phyloP scores from a whole-genome alignment of 2,888 invertebrate species.

The Globia sparganii region DNA sequence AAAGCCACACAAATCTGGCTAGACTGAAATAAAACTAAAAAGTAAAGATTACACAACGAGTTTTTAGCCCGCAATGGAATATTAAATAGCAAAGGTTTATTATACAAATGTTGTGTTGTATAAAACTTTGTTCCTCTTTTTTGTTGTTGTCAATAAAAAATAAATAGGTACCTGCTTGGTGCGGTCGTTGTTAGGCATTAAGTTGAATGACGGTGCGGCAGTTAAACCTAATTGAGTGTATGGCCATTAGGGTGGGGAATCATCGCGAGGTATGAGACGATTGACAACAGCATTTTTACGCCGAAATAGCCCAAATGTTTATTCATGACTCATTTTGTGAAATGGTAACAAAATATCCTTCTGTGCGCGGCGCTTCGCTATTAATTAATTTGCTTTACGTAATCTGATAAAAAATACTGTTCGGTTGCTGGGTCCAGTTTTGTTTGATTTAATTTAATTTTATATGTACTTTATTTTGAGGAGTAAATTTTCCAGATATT shows the following conservation, averaged over 20 bases:
- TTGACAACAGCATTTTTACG: conserved; percentile 68
- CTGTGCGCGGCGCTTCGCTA: conserved; percentile 13
- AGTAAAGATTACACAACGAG: conserved; percentile 48
- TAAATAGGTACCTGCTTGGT: conserved; percentile 83
- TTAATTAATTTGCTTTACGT: conserved; percentile 56
- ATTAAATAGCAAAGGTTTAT: conserved; percentile 59
- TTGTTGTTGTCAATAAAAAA: conserved; percentile 83
- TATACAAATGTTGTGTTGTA: conserved; percentile 51
- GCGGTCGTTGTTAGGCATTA: conserved; percentile 87
- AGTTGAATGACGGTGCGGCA: conserved; percentile 86
- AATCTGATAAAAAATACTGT: conserved; percentile 40
- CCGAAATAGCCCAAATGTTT: conserved; percentile 58
- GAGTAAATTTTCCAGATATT: conserved; percentile 1
- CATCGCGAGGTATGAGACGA: conserved; percentile 64
- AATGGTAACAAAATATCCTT: conserved; percentile 54
- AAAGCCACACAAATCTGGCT: conserved; percentile 51
- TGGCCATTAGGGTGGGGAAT: conserved; percentile 82
- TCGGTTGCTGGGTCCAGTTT: conserved; percentile 15
- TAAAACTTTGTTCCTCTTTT: conserved; percentile 63
- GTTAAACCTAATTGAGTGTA: conserved; percentile 89
- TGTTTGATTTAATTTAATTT: conserved; percentile 22
- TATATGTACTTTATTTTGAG: neutral
- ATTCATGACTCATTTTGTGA: conserved; percentile 57
- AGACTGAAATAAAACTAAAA: conserved; percentile 58
- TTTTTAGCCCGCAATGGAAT: conserved; percentile 51